These are phyloP conservation scores for Osmerus eperlanus DNA, from an alignment of 2,113 vertebrate genomes.

Conservation along the genomic window DNA sequence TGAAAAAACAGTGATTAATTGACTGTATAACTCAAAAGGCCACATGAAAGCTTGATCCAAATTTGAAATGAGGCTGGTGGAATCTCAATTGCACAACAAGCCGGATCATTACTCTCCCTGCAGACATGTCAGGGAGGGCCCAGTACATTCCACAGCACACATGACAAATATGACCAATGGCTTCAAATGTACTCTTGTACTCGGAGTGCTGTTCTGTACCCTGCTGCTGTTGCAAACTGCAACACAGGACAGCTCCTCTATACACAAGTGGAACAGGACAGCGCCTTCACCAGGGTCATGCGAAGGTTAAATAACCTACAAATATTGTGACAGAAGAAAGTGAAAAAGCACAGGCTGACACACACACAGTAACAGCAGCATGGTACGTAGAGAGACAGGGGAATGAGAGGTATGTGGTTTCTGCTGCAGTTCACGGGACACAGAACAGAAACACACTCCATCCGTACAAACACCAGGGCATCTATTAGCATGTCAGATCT, in stretches of 20 bases:
- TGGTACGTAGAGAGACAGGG: conserved; percentile 14
- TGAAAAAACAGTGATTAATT: too few species aligned
- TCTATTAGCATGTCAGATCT: not conserved
- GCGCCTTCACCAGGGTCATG: conserved; percentile 46
- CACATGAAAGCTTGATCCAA: too few species aligned
- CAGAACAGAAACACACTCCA: conserved; percentile 6
- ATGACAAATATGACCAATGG: not conserved
- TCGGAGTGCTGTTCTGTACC: too few species aligned
- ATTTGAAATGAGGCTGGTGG: not conserved
- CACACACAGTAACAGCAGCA: conserved; percentile 21
- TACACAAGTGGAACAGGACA: too few species aligned
- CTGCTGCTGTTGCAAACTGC: not conserved
- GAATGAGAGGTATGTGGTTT: conserved; percentile 47
- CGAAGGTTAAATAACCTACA: conserved; percentile 61
- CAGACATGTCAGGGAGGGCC: conserved; percentile 5
- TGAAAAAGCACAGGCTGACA: conserved; percentile 25
- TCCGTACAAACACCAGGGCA: not conserved
- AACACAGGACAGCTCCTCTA: not conserved
- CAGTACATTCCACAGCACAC: not conserved
- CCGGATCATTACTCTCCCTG: conserved; percentile 3
- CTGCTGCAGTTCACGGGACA: not conserved
- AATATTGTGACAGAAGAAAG: conserved; percentile 59
- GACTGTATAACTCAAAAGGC: too few species aligned
- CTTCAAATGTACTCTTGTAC: not conserved
- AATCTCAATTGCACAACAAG: not conserved